Evolutionary conservation across 2,888 invertebrate genomes (phyloP).

Genomic region (Lasiommata megera): DNA sequence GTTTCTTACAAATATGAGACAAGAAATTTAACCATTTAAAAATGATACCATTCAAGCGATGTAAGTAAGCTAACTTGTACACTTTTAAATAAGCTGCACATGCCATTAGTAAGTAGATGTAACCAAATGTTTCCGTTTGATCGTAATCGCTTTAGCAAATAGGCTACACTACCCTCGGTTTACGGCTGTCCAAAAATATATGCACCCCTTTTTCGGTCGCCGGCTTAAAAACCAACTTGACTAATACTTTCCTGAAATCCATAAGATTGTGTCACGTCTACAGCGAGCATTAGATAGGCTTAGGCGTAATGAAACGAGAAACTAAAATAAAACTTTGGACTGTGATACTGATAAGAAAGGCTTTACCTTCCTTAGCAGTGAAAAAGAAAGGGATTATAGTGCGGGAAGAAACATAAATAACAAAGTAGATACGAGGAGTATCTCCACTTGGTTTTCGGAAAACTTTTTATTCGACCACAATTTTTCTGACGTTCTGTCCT

Average conservation of each 20-base stretch:
- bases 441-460: constrained; percentile 7
- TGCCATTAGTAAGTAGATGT: too few relatives aligned
- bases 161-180: background rate
- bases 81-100: too few relatives aligned
- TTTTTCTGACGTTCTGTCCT: constrained; percentile 13
- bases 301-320: constrained; percentile 17
- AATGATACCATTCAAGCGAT: too few relatives aligned
- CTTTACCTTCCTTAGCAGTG: constrained; percentile 41
- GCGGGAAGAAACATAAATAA: constrained; percentile 32
- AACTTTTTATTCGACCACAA: constrained; percentile 13
- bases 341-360: constrained; percentile 44
- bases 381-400: constrained; percentile 33
- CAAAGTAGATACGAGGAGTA: constrained; percentile 27
- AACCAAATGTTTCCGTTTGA: background rate
- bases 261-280: constrained; percentile 12
- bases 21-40: too few relatives aligned
- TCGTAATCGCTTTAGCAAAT: background rate
- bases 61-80: too few relatives aligned
- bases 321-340: constrained; percentile 19
- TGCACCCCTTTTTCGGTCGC: constrained; percentile 3
- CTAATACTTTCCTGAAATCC: constrained; percentile 1
- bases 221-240: constrained; percentile 6
- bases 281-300: constrained; percentile 11
- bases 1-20: too few relatives aligned
- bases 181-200: background rate